Percentiles rank a stretch among this genome's conserved stretches.
Conservation (phyloP, 2,797 vertebrate species). For the Alcedo atthis region DNA sequence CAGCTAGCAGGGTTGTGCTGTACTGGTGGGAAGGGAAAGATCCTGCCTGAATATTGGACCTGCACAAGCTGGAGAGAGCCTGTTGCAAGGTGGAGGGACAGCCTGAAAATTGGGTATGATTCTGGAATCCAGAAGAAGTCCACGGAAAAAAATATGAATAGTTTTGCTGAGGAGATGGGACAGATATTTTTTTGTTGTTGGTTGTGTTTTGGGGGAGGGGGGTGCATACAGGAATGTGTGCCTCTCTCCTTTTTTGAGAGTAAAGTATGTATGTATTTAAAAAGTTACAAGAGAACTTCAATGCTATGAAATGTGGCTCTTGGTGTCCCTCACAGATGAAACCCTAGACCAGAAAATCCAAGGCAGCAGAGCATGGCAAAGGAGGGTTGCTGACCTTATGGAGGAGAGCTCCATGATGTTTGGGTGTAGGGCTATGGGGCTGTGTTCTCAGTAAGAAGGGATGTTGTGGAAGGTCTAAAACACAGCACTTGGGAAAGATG, state of each 20-base stretch:
- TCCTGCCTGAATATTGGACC: background rate
- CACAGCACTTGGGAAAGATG: background rate
- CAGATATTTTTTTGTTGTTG: background rate
- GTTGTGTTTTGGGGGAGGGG: background rate
- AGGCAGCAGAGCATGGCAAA: background rate
- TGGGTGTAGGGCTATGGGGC: background rate
- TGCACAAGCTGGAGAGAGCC: background rate
- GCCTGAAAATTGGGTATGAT: background rate
- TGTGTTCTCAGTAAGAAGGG: background rate
- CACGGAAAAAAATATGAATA: background rate
- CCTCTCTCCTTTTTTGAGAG: background rate
- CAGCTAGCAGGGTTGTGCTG: background rate
- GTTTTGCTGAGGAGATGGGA: background rate
- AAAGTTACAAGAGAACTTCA: background rate
- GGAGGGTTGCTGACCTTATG: rapidly evolving
- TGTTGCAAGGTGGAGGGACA: background rate
- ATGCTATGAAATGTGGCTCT: background rate
- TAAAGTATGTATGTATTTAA: background rate
- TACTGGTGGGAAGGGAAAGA: background rate
- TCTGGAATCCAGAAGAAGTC: background rate
- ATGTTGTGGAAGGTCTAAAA: background rate
- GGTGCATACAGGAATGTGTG: rapidly evolving
- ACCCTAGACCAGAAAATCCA: background rate
- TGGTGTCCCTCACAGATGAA: background rate
- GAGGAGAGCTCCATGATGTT: background rate